Evolutionary conservation across 2,888 invertebrate species (phyloP).

Genomic region (Euzophera pinguis): DNA sequence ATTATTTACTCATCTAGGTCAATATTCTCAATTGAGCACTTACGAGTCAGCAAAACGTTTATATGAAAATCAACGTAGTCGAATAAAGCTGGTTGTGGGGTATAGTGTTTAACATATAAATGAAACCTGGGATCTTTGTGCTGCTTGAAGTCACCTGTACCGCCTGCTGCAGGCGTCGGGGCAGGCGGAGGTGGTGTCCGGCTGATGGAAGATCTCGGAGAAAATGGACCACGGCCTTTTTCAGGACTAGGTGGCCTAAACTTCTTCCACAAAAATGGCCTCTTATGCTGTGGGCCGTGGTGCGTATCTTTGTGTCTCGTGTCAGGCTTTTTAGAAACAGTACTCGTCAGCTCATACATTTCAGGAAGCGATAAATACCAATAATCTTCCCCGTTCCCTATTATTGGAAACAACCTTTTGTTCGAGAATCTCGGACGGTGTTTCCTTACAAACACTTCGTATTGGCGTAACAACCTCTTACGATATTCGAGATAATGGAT

Average conservation of each 20-base stretch:
- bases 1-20: slow-evolving; percentile 26
- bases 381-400: slow-evolving; percentile 68
- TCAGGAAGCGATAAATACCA: slow-evolving; percentile 74
- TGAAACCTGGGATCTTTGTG: slow-evolving; percentile 61
- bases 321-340: slow-evolving; percentile 30
- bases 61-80: slow-evolving; percentile 67
- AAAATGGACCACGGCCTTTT: slow-evolving; percentile 56
- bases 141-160: slow-evolving; percentile 28
- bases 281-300: slow-evolving; percentile 53
- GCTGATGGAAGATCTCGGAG: slow-evolving; percentile 24
- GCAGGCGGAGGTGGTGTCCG: slow-evolving; percentile 37
- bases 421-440: slow-evolving; percentile 63
- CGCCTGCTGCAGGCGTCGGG: slow-evolving; percentile 36
- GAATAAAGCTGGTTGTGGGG: slow-evolving; percentile 60
- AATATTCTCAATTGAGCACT: slow-evolving; percentile 54
- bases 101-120: slow-evolving; percentile 63
- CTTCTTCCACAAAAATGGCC: slow-evolving; percentile 67
- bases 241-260: slow-evolving; percentile 32
- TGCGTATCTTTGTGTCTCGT: slow-evolving; percentile 48
- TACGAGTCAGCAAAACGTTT: slow-evolving; percentile 51
- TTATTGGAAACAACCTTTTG: slow-evolving; percentile 66
- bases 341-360: slow-evolving; percentile 67
- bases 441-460: slow-evolving; percentile 67
- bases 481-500: slow-evolving; percentile 68
- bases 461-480: slow-evolving; percentile 60